phyloP scores from a whole-genome alignment of 2,113 vertebrate species.

The Eudyptes chrysolophus region DNA sequence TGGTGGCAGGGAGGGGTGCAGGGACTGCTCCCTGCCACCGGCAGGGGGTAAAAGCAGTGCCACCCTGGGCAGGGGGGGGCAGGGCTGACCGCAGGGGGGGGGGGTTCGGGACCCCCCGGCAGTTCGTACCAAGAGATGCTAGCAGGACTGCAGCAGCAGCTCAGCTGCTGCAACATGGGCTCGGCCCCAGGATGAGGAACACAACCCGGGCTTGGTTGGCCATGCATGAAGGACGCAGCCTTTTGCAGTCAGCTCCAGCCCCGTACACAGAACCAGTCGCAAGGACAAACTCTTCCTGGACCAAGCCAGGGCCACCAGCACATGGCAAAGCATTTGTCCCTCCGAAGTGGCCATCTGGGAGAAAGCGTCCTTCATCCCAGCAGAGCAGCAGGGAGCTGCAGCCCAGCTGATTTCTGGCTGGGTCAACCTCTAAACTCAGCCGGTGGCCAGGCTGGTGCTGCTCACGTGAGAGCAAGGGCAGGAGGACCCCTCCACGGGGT shows the following conservation, averaged over 20 bases:
- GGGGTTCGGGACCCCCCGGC: too few relatives aligned
- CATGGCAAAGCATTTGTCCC: neutral
- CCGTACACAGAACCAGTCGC: fast-evolving
- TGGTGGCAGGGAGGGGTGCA: neutral
- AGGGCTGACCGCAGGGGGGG: fast-evolving
- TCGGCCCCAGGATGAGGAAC: neutral
- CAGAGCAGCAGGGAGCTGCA: neutral
- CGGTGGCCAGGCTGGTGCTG: fast-evolving
- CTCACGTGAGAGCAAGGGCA: neutral
- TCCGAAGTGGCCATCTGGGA: neutral
- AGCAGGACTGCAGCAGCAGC: neutral
- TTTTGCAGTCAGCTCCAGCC: neutral
- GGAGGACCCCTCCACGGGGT: neutral
- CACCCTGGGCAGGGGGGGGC: neutral
- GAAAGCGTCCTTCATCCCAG: neutral
- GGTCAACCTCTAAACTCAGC: neutral
- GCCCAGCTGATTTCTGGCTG: neutral
- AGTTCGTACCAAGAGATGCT: too few relatives aligned
- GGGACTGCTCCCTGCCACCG: fast-evolving
- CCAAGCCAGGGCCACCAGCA: neutral
- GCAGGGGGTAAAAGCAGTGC: neutral
- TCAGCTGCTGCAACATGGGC: fast-evolving
- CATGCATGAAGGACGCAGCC: fast-evolving
- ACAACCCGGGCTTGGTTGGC: fast-evolving
- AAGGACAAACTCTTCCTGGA: neutral